Conservation (phyloP, 2,113 vertebrate species). For the Silurus glanis region DNA sequence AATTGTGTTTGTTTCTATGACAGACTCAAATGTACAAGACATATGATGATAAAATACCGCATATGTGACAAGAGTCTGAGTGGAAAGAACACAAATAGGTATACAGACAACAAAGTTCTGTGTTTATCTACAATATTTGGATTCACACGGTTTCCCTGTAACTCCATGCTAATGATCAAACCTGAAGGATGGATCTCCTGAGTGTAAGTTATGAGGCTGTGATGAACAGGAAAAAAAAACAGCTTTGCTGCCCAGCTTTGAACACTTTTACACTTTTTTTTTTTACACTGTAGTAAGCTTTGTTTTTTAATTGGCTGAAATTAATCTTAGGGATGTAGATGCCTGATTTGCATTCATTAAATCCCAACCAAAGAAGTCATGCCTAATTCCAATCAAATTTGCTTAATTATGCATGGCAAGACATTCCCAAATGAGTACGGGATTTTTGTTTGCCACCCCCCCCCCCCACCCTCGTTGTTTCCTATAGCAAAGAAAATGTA, state of each 20-base stretch:
- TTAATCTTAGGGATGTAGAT: conserved; percentile 99
- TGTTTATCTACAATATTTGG: conserved; percentile 67
- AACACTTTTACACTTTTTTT: conserved; percentile 89
- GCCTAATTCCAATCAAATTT: conserved; percentile 99
- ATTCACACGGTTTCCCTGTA: conserved; percentile 69
- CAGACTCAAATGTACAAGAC: neutral
- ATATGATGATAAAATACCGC: neutral
- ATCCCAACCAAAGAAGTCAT: conserved; percentile 99
- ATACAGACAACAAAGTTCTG: conserved; percentile 49
- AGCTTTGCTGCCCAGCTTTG: conserved; percentile 80
- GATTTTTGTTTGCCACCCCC: conserved; percentile 87
- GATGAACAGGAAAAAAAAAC: conserved; percentile 69
- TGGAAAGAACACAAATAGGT: conserved; percentile 12
- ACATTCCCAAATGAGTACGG: conserved; percentile 99
- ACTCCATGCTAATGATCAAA: conserved; percentile 79
- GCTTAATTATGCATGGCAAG: conserved; percentile 99
- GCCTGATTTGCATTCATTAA: conserved; percentile 99
- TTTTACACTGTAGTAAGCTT: conserved; percentile 81
- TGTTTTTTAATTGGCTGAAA: conserved; percentile 99
- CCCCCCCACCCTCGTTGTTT: conserved; percentile 90
- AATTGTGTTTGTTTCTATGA: neutral
- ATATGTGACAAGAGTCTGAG: neutral
- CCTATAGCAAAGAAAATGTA: conserved; percentile 99
- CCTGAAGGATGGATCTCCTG: conserved; percentile 69
- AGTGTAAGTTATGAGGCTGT: conserved; percentile 77